Evolutionary conservation across 2,113 vertebrate species (phyloP), one percentile per base, ranked within the genome.

Genomic region (Myiozetetes cayanensis): DNA sequence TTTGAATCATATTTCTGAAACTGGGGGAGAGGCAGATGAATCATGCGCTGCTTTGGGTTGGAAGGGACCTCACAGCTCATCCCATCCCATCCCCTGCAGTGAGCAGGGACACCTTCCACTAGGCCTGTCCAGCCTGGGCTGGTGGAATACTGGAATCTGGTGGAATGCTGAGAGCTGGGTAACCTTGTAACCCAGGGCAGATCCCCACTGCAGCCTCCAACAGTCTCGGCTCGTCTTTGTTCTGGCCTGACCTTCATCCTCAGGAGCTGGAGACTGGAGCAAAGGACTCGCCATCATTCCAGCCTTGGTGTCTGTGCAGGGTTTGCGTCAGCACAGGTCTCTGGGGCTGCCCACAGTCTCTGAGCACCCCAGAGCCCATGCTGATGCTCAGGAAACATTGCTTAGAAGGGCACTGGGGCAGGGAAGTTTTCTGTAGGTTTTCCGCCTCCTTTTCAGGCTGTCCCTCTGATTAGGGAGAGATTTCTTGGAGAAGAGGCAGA

Each of bases 1-100:
- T 91, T 85, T 90, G 77, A 95, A 85, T 93, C 87, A 27, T 63
- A 10, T 47, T 72, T 49, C 88, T 89, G 85, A 44, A 92, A 82
- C 72, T 89, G 82, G 67, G 46, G 23, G 33, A 91, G 75, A 92
- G 87, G 85, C 92, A 58, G 39, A 85, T 86, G 85, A 91, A 86
- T 91, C 89, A 91, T 1, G 1, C 41, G 28, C 31, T 49, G 76
- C 22, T 56, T 68, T 49, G 62, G 68, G 75, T 44, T 33, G 62
- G 89, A 81, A 86, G 62, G 46, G 61, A 43, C 47, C 25, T 68
- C 18, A 6, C 0, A 56, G 27, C 61, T 75, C 89, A 33, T 75
- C 55, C 9, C 44, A 44, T 44, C 43, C 43, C 43, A 44, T 18
- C 4, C 39, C 44, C 66, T 85, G 37, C 59, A 68, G 17, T 11